Evolutionary conservation across 2,888 invertebrate species (phyloP).

Genomic region (Aspidiotus rigidus): DNA sequence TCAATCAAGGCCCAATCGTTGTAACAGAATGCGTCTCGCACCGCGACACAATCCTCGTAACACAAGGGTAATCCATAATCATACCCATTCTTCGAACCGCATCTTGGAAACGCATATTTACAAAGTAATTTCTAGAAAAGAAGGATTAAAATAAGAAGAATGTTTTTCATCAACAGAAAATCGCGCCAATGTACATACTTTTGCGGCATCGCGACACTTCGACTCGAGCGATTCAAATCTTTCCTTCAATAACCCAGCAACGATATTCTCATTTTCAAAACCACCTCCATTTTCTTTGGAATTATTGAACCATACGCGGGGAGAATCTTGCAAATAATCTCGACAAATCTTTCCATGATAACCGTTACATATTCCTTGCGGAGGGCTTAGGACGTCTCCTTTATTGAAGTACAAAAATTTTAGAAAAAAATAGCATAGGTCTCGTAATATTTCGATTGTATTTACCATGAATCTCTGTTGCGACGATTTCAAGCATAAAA

Average conservation of each 20-base stretch:
- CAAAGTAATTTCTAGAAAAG: conserved; percentile 65
- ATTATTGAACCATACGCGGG: conserved; percentile 65
- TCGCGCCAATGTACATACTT: conserved; percentile 47
- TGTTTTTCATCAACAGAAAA: conserved; percentile 11
- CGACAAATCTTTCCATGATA: conserved; percentile 78
- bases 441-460: background rate
- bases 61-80: conserved; percentile 70
- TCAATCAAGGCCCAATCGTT: conserved; percentile 87
- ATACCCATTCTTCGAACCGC: conserved; percentile 56
- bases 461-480: conserved; percentile 18
- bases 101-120: conserved; percentile 84
- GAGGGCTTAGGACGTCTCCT: conserved; percentile 13
- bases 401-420: background rate
- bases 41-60: conserved; percentile 88
- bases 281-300: conserved; percentile 55
- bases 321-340: conserved; percentile 55
- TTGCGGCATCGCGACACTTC: conserved; percentile 77
- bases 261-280: conserved; percentile 73
- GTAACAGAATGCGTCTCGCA: conserved; percentile 81
- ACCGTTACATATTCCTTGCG: conserved; percentile 66
- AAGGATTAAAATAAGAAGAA: conserved; percentile 7
- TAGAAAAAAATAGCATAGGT: background rate
- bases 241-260: conserved; percentile 75
- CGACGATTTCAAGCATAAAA: conserved; percentile 3
- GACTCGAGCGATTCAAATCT: conserved; percentile 68